Conservation (phyloP, 2,113 vertebrate genomes). For the Ceuthmochares aereus region DNA sequence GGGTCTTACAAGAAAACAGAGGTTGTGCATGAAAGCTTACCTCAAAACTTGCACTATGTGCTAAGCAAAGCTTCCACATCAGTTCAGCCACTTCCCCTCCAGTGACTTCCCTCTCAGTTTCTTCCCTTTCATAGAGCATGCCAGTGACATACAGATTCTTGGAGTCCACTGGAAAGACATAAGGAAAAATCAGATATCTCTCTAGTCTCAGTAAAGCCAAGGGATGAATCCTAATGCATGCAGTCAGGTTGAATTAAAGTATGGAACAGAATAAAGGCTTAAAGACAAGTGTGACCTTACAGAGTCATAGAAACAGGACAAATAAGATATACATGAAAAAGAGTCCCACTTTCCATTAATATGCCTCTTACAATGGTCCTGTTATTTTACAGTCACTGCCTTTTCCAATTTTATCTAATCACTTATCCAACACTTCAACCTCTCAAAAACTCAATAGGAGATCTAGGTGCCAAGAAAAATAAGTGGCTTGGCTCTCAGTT, state of each 20-base stretch:
- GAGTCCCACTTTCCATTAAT: neutral
- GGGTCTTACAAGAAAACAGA: neutral
- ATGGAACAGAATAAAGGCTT: neutral
- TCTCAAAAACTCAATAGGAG: neutral
- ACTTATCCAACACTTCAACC: neutral
- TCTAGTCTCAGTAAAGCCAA: neutral
- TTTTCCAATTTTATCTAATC: neutral
- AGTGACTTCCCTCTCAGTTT: neutral
- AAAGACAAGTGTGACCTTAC: neutral
- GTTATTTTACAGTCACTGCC: neutral
- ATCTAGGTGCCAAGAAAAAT: neutral
- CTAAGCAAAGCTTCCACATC: constrained; percentile 65
- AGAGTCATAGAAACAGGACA: neutral
- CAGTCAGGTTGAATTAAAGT: neutral
- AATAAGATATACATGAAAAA: neutral
- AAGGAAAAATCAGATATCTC: neutral
- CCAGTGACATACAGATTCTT: constrained; percentile 26
- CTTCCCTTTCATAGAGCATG: constrained; percentile 64
- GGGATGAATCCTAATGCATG: neutral
- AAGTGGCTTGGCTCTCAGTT: neutral
- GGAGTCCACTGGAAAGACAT: neutral
- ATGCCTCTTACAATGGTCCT: neutral
- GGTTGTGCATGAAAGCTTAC: constrained; percentile 14
- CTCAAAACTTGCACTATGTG: constrained; percentile 50
- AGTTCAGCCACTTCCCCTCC: neutral